Evolutionary conservation across 2,888 invertebrate genomes (phyloP).

Genomic region (Drosophila birchii): DNA sequence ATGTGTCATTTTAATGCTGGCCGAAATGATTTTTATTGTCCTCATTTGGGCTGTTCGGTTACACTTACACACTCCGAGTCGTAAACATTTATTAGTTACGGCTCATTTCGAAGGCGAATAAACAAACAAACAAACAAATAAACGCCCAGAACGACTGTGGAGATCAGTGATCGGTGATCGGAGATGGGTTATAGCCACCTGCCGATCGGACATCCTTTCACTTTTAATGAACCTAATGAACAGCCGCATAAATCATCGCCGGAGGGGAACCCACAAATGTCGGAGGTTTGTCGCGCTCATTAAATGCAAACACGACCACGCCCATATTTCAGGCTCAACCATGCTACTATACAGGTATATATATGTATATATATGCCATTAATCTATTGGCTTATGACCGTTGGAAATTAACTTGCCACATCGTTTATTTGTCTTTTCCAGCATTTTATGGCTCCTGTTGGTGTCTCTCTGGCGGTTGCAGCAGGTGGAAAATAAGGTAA

Average conservation of each 20-base stretch:
- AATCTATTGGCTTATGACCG: constrained; percentile 69
- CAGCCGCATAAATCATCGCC: constrained; percentile 75
- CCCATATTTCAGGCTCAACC: constrained; percentile 28
- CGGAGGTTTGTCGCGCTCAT: constrained; percentile 75
- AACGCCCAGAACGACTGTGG: constrained; percentile 44
- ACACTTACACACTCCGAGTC: constrained; percentile 45
- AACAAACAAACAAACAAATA: constrained; percentile 64
- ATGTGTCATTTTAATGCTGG: constrained; percentile 77
- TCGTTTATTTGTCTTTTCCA: constrained; percentile 57
- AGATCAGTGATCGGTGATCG: constrained; percentile 23
- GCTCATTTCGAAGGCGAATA: constrained; percentile 62
- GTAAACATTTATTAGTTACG: constrained; percentile 79
- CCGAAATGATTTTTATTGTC: constrained; percentile 68
- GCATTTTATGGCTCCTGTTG: constrained; percentile 33
- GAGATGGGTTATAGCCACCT: constrained; percentile 14
- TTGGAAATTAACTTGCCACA: constrained; percentile 75
- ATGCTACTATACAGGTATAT: neutral
- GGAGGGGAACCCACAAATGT: constrained; percentile 59
- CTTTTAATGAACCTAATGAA: constrained; percentile 78
- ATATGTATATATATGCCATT: constrained; percentile 42
- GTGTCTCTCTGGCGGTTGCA: constrained; percentile 10
- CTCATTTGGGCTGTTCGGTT: constrained; percentile 49
- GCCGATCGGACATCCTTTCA: constrained; percentile 68
- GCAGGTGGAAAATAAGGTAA: constrained; percentile 31
- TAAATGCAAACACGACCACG: constrained; percentile 53